Conservation (phyloP, 2,888 invertebrate species). For the Gibbula magus region DNA sequence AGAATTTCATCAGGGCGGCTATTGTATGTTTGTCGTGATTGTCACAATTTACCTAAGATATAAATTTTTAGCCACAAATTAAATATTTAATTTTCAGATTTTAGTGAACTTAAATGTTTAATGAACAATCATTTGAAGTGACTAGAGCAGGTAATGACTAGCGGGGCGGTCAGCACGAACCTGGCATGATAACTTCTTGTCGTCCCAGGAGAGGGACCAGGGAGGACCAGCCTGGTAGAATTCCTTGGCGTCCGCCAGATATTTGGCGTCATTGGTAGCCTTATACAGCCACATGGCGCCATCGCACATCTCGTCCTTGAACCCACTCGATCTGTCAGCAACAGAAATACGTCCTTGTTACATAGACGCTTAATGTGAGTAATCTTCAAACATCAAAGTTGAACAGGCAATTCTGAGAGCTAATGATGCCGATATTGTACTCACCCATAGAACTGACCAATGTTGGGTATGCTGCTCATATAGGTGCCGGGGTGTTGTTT, state of each 20-base stretch:
- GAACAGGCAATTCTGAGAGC: too few species aligned
- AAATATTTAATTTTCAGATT: too few species aligned
- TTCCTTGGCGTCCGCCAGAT: conserved; percentile 52
- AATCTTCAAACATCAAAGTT: too few species aligned
- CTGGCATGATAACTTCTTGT: conserved; percentile 41
- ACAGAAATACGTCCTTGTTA: background rate
- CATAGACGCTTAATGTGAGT: background rate
- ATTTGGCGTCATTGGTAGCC: conserved; percentile 57
- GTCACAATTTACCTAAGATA: too few species aligned
- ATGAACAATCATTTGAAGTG: too few species aligned
- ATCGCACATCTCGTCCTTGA: conserved; percentile 63
- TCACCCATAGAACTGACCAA: conserved; percentile 26
- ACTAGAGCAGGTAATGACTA: too few species aligned
- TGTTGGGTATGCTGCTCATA: conserved; percentile 26
- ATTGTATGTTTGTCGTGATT: too few species aligned
- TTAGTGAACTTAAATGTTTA: too few species aligned
- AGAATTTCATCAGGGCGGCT: too few species aligned
- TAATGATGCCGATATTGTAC: too few species aligned
- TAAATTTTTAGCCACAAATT: too few species aligned
- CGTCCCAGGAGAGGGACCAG: conserved; percentile 66
- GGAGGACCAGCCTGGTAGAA: conserved; percentile 44
- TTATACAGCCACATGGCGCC: conserved; percentile 62
- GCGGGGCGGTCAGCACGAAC: conserved; percentile 25
- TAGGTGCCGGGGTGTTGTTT: conserved; percentile 36
- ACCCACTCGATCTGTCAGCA: background rate